Conservation (phyloP, 2,113 vertebrate genomes). For the Odobenus rosmarus region DNA sequence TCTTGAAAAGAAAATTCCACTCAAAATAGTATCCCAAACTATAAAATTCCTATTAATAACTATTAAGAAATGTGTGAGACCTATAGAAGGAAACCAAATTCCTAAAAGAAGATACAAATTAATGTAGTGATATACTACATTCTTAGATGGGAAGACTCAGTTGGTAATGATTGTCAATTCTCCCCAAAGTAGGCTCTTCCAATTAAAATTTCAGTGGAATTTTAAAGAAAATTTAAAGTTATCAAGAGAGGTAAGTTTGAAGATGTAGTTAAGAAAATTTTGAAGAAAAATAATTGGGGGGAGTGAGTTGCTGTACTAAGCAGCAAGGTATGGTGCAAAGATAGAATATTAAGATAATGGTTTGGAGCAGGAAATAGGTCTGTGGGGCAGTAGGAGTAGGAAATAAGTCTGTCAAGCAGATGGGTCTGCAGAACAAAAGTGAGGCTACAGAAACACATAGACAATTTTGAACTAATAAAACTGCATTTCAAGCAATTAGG, state of each 20-base stretch:
- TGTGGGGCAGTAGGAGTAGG: background rate
- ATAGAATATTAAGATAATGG: background rate
- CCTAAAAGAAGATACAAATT: constrained; percentile 7
- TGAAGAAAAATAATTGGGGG: background rate
- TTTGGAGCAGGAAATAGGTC: constrained; percentile 22
- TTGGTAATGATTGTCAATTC: background rate
- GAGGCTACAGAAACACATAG: background rate
- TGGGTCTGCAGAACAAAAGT: background rate
- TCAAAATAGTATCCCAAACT: background rate
- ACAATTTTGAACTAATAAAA: background rate
- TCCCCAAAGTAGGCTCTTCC: background rate
- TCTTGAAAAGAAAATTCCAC: background rate
- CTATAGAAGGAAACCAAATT: background rate
- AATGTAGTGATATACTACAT: background rate
- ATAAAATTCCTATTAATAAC: background rate
- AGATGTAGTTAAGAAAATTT: background rate
- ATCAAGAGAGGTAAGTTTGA: background rate
- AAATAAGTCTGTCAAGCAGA: background rate
- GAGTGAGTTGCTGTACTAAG: background rate
- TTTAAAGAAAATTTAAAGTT: background rate
- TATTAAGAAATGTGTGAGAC: background rate
- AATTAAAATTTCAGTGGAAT: background rate
- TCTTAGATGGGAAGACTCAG: background rate
- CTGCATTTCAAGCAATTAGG: background rate
- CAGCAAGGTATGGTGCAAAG: background rate